Evolutionary conservation across 2,797 vertebrate species (phyloP).

Genomic region (Sebastes kiyomatsui): DNA sequence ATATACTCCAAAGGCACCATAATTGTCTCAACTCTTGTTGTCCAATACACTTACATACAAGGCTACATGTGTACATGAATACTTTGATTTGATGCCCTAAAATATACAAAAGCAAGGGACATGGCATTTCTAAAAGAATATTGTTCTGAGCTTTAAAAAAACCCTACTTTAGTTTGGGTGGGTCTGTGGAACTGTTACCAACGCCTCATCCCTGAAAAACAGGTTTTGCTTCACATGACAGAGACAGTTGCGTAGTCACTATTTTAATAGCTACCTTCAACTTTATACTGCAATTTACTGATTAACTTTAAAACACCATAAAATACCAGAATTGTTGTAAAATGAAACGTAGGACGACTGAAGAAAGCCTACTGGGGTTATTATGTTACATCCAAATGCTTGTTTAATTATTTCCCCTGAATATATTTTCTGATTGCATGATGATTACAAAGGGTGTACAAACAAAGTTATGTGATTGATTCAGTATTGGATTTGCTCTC

Average conservation of each 20-base stretch:
- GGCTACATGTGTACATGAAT: background rate
- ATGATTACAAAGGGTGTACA: background rate
- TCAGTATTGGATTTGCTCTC: background rate
- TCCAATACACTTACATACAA: background rate
- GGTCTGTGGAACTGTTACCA: background rate
- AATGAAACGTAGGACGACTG: background rate
- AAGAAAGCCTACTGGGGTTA: too few species aligned
- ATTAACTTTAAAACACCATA: background rate
- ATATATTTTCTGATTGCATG: background rate
- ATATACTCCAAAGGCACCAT: background rate
- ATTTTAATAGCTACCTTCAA: background rate
- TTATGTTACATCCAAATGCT: background rate
- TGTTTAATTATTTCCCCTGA: too few species aligned
- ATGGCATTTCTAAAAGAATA: background rate
- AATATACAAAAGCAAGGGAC: background rate
- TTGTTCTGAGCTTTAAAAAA: background rate
- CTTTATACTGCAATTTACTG: background rate
- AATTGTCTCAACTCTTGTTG: background rate
- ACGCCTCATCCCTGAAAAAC: background rate
- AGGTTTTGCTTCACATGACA: conserved; percentile 8
- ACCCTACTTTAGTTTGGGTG: background rate
- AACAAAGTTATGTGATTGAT: background rate
- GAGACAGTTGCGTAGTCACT: background rate
- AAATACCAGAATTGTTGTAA: background rate
- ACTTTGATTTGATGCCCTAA: background rate